A percentile compares a stretch with the other conserved stretches of the same genome.
Conservation (phyloP, 2,113 vertebrate genomes). For the Synodontis membranacea region DNA sequence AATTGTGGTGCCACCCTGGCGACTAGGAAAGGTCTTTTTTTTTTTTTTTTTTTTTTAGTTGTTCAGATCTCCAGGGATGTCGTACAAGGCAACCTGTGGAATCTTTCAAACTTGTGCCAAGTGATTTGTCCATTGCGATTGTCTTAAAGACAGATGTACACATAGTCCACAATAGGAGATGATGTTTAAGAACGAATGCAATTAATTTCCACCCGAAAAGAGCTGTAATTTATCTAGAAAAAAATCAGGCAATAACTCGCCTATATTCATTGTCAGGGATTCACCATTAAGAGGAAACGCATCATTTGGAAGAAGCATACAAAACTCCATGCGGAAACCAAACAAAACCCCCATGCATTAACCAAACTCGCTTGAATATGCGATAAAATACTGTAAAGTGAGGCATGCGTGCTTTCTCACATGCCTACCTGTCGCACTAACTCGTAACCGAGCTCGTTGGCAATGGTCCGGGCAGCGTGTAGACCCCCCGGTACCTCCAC, state of each 20-base stretch:
- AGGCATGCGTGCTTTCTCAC: not conserved
- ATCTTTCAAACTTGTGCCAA: not conserved
- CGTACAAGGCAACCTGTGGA: not conserved
- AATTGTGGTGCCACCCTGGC: not conserved
- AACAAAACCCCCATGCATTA: not conserved
- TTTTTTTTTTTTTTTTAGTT: not conserved
- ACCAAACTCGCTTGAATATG: not conserved
- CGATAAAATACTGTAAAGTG: not conserved
- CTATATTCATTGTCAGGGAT: not conserved
- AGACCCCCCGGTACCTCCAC: conserved; percentile 89
- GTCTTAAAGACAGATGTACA: not conserved
- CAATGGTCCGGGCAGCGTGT: conserved; percentile 82
- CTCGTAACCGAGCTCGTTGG: conserved; percentile 87
- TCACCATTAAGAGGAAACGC: not conserved
- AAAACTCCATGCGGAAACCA: not conserved
- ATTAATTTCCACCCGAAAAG: not conserved
- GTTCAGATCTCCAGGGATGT: not conserved
- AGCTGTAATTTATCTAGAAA: not conserved
- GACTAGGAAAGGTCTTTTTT: not conserved
- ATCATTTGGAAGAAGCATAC: not conserved
- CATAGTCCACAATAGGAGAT: not conserved
- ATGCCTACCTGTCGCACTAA: conserved; percentile 89
- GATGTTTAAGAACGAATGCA: not conserved
- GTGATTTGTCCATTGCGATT: not conserved
- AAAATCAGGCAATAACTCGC: too few species aligned